These are phyloP conservation scores for Fulica atra DNA, from an alignment of 2,113 vertebrate genomes.

Conservation along the genomic window DNA sequence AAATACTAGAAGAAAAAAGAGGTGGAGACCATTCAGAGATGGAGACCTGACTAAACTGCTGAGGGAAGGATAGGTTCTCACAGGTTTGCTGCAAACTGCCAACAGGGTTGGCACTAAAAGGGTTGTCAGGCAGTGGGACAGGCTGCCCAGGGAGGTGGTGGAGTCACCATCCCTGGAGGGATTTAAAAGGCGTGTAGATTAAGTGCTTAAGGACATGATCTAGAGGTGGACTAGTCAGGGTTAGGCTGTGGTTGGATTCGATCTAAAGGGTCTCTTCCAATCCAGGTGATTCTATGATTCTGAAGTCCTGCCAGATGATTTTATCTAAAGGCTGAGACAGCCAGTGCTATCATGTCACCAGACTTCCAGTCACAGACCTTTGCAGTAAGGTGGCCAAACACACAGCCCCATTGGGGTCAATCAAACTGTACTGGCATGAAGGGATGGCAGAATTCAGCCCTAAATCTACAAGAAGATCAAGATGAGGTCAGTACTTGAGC, in stretches of 20 bases:
- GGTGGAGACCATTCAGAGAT: neutral
- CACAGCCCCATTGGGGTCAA: neutral
- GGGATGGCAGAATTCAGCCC: neutral
- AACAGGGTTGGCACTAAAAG: fast-evolving
- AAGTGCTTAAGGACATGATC: too few relatives aligned
- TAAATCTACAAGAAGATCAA: neutral
- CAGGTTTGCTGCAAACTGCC: neutral
- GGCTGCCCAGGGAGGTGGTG: too few relatives aligned
- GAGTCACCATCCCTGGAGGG: too few relatives aligned
- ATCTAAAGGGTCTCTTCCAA: too few relatives aligned
- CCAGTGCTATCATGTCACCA: neutral
- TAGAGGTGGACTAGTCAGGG: too few relatives aligned
- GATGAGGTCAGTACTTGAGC: neutral
- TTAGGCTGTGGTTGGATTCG: too few relatives aligned
- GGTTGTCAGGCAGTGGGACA: too few relatives aligned
- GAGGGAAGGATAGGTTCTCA: neutral
- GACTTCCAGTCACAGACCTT: neutral
- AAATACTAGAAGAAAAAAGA: neutral
- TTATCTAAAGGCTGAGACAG: neutral
- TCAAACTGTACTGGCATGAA: neutral
- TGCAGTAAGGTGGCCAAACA: neutral
- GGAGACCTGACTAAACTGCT: neutral
- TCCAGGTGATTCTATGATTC: neutral
- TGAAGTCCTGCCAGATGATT: neutral
- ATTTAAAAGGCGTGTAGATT: too few relatives aligned